A percentile compares a stretch with the other conserved stretches of the same genome.
Conservation (phyloP, 1,140 invertebrate species). For the Saccostrea glomerata region DNA sequence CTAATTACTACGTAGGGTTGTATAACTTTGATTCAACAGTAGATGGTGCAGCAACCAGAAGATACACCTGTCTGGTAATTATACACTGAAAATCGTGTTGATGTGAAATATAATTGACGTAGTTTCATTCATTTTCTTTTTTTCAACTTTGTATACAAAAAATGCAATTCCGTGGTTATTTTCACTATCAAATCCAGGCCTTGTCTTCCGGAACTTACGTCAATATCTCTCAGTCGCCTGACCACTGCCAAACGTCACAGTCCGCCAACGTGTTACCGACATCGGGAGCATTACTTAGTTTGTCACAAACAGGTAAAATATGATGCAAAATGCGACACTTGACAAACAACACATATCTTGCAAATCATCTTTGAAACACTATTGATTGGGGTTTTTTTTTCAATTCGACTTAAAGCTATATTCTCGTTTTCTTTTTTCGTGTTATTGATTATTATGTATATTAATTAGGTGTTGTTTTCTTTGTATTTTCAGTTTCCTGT, state of each 20-base stretch:
- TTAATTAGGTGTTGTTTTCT: neutral
- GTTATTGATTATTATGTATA: too few relatives aligned
- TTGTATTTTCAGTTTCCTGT: constrained; percentile 16
- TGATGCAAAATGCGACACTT: too few relatives aligned
- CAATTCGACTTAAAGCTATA: too few relatives aligned
- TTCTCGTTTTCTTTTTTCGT: neutral
- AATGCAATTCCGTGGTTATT: too few relatives aligned
- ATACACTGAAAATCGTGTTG: too few relatives aligned
- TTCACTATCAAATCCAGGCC: neutral
- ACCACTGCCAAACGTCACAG: constrained; percentile 13
- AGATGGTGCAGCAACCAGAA: neutral
- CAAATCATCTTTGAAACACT: too few relatives aligned
- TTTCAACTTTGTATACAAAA: too few relatives aligned
- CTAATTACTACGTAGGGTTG: neutral
- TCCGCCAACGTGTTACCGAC: neutral
- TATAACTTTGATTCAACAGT: constrained; percentile 19
- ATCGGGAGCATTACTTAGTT: neutral
- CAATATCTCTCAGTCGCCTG: constrained; percentile 12
- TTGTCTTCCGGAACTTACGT: constrained; percentile 16
- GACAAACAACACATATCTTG: too few relatives aligned
- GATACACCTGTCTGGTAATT: constrained; percentile 1
- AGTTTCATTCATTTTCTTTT: too few relatives aligned
- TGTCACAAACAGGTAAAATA: neutral
- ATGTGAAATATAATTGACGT: too few relatives aligned
- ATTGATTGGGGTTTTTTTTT: too few relatives aligned